Conservation (phyloP, 2,888 invertebrate genomes). For the Melangyna quadrimaculata region DNA sequence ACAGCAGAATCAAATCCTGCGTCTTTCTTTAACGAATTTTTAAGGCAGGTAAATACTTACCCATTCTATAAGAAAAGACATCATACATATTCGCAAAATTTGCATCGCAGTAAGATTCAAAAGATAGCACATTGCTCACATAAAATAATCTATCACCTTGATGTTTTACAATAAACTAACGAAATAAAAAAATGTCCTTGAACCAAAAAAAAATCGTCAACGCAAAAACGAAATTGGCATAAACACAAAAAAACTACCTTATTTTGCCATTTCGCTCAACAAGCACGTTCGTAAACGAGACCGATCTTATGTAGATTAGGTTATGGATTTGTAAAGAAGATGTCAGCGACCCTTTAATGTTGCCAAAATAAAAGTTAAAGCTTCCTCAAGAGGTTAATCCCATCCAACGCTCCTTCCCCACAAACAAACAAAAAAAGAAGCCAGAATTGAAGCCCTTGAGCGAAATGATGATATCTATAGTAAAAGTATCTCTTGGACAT, state of each 20-base stretch:
- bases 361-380: background rate
- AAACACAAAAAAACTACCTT: background rate
- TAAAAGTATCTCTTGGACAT: background rate
- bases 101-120: background rate
- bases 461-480: background rate
- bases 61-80: background rate
- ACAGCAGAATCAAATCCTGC: background rate
- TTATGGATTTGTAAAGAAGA: background rate
- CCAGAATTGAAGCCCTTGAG: background rate
- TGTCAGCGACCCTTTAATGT: conserved; percentile 3
- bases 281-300: conserved; percentile 6
- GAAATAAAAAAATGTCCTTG: background rate
- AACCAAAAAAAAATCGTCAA: background rate
- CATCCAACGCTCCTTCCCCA: no score
- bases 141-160: conserved; percentile 3
- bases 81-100: background rate
- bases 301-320: conserved; percentile 15
- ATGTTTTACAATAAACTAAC: background rate
- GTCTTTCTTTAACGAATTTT: background rate
- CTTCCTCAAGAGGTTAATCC: background rate
- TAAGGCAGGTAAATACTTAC: background rate
- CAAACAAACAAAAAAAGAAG: background rate
- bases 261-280: conserved; percentile 7
- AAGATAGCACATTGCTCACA: background rate
- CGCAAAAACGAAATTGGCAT: background rate